Percentiles rank a stretch among this genome's conserved stretches.
phyloP scores from a whole-genome alignment of 2,888 invertebrate genomes.

The Lumbricus terrestris region DNA sequence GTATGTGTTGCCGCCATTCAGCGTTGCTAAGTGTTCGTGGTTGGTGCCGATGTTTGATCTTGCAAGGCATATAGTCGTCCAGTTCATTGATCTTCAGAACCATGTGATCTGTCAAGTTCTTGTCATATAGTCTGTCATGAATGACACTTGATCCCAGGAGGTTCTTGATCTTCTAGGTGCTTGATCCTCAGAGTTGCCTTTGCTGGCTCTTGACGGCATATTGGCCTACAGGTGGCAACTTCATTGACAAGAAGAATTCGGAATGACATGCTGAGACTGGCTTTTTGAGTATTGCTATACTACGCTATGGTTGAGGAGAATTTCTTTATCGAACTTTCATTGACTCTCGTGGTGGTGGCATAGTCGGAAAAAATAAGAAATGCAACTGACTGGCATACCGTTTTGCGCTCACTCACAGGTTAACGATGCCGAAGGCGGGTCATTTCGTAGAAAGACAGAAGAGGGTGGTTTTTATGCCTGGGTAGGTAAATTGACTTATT shows the following conservation, averaged over 20 bases:
- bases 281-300: not conserved
- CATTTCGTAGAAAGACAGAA: not conserved
- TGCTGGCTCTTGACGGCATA: too few relatives aligned
- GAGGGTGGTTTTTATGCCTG: slow-evolving; percentile 6
- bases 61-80: not conserved
- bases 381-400: not conserved
- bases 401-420: slow-evolving; percentile 6
- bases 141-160: not conserved
- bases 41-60: not conserved
- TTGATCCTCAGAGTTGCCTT: not conserved
- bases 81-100: not conserved
- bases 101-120: not conserved
- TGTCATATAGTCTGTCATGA: not conserved
- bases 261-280: too few relatives aligned
- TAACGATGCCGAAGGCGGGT: not conserved
- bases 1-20: not conserved
- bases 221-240: not conserved
- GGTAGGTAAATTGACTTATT: not conserved
- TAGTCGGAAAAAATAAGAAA: not conserved
- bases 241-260: not conserved
- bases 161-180: not conserved
- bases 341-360: not conserved
- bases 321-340: not conserved
- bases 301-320: not conserved
- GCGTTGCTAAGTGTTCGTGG: not conserved